These are phyloP conservation scores for Colaptes auratus DNA, from an alignment of 2,113 vertebrate genomes.

Conservation along the genomic window DNA sequence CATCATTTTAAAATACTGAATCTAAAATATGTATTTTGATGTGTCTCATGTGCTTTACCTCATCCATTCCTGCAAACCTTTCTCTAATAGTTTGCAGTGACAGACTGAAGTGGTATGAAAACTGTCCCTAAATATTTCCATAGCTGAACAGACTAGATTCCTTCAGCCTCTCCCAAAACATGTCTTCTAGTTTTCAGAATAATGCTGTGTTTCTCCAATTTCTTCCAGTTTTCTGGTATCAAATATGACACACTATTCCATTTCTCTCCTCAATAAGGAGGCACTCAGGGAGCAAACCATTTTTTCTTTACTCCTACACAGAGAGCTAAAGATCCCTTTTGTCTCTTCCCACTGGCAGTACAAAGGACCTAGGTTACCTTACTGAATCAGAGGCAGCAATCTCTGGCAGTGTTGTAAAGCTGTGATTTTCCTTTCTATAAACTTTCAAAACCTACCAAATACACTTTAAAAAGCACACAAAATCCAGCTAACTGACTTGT, in stretches of 20 bases:
- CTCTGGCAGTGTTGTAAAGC: background rate
- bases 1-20: background rate
- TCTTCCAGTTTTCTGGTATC: background rate
- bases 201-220: background rate
- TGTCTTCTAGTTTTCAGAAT: background rate
- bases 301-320: background rate
- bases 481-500: background rate
- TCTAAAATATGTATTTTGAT: background rate
- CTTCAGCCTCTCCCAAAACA: background rate
- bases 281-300: background rate
- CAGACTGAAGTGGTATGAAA: background rate
- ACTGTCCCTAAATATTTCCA: background rate
- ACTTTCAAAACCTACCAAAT: background rate
- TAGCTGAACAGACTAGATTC: background rate
- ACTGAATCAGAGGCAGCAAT: background rate
- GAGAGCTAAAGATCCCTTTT: background rate
- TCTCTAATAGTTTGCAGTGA: background rate
- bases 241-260: background rate
- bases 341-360: background rate
- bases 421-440: background rate
- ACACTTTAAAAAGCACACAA: background rate
- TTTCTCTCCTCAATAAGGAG: background rate
- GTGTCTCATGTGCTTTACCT: background rate
- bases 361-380: background rate
- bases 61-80: background rate